phyloP scores from a whole-genome alignment of 2,888 invertebrate genomes.

The Aethes cnicana region DNA sequence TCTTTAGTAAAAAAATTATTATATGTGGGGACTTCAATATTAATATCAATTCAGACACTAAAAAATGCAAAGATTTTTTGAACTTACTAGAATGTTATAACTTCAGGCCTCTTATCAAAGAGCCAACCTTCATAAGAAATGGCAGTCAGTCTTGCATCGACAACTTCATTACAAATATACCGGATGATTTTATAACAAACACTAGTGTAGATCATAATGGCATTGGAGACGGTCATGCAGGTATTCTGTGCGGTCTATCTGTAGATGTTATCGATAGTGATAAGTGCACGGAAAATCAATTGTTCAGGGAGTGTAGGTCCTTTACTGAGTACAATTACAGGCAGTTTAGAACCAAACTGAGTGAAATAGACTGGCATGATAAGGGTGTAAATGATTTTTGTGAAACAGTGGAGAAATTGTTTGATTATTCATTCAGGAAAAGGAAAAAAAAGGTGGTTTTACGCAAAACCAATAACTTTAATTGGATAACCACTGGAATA shows the following conservation, averaged over 20 bases:
- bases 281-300: neutral
- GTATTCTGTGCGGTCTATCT: neutral
- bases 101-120: neutral
- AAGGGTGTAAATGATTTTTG: neutral
- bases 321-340: neutral
- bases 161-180: neutral
- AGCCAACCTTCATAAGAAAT: too few relatives aligned
- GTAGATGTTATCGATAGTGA: neutral
- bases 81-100: neutral
- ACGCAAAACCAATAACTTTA: neutral
- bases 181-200: neutral
- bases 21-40: conserved; percentile 3
- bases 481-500: neutral
- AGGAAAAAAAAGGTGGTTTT: neutral
- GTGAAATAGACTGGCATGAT: neutral
- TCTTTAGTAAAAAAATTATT: conserved; percentile 23
- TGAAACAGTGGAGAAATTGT: neutral
- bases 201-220: neutral
- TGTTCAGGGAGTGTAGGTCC: neutral
- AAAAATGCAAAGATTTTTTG: neutral
- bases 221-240: neutral
- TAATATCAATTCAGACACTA: neutral
- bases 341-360: neutral
- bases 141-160: neutral
- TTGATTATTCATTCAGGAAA: neutral